Conservation (phyloP, 2,113 vertebrate genomes). For the Rhea americana region DNA sequence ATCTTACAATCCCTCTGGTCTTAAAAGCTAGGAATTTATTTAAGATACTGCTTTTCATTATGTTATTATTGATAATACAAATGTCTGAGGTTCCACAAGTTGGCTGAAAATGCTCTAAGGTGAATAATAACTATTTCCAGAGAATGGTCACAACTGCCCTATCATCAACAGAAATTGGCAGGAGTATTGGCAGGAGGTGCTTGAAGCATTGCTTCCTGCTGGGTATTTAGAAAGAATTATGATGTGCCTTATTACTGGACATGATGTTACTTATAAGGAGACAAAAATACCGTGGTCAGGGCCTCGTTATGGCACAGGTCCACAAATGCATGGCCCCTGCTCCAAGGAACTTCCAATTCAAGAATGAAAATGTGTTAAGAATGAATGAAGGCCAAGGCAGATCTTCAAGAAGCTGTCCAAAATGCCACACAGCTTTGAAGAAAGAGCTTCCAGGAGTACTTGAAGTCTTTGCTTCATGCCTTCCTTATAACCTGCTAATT, state of each 20-base stretch:
- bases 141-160: not conserved
- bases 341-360: not conserved
- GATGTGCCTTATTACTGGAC: not conserved
- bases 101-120: not conserved
- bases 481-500: not conserved
- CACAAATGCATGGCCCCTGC: not conserved
- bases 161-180: not conserved
- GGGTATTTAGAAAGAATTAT: not conserved
- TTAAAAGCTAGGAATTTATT: constrained; percentile 6
- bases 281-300: not conserved
- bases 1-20: not conserved
- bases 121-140: not conserved
- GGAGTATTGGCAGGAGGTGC: not conserved
- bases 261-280: not conserved
- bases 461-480: not conserved
- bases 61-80: not conserved
- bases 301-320: rapidly evolving
- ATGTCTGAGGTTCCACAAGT: not conserved
- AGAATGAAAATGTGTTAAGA: not conserved
- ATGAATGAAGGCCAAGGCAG: not conserved
- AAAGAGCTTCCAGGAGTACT: not conserved
- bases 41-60: not conserved
- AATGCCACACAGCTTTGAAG: not conserved
- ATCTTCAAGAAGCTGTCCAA: not conserved
- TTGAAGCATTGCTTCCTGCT: not conserved